Conservation (phyloP, 2,113 vertebrate species). For the Thunnus maccoyii region DNA sequence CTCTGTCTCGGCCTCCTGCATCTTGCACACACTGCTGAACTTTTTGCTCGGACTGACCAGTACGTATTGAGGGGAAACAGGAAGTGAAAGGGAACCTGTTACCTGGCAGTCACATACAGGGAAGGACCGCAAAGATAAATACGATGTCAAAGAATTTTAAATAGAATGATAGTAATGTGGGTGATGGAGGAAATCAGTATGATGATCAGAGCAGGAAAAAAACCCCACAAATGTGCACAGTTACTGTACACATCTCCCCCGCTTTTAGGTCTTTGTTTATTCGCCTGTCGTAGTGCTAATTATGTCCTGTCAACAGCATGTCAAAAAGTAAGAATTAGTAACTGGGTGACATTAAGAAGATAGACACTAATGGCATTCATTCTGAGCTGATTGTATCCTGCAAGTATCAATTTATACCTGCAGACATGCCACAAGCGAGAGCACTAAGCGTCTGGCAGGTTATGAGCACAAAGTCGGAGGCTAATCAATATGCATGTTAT, state of each 20-base stretch:
- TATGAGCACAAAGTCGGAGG: slow-evolving; percentile 22
- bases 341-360: slow-evolving; percentile 45
- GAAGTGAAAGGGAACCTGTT: slow-evolving; percentile 3
- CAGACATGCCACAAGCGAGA: slow-evolving; percentile 20
- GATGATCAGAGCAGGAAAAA: slow-evolving; percentile 13
- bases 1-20: slow-evolving; percentile 8
- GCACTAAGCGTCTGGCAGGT: slow-evolving; percentile 13
- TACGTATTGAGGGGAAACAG: not conserved
- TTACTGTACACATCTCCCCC: not conserved
- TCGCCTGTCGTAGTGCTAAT: slow-evolving; percentile 47
- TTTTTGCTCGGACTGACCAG: not conserved
- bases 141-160: slow-evolving; percentile 7
- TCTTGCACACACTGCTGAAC: slow-evolving; percentile 28
- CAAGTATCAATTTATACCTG: slow-evolving; percentile 47
- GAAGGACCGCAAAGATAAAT: slow-evolving; percentile 13
- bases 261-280: slow-evolving; percentile 46
- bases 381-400: slow-evolving; percentile 31
- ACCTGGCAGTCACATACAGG: not conserved
- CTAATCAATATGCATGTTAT: slow-evolving; percentile 48
- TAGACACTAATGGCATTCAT: slow-evolving; percentile 38
- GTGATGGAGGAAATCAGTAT: slow-evolving; percentile 15
- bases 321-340: slow-evolving; percentile 51
- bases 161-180: not conserved
- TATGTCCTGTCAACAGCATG: slow-evolving; percentile 47
- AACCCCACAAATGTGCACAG: not conserved